Conservation (phyloP, 2,797 vertebrate genomes). For the Macrochelys suwanniensis region DNA sequence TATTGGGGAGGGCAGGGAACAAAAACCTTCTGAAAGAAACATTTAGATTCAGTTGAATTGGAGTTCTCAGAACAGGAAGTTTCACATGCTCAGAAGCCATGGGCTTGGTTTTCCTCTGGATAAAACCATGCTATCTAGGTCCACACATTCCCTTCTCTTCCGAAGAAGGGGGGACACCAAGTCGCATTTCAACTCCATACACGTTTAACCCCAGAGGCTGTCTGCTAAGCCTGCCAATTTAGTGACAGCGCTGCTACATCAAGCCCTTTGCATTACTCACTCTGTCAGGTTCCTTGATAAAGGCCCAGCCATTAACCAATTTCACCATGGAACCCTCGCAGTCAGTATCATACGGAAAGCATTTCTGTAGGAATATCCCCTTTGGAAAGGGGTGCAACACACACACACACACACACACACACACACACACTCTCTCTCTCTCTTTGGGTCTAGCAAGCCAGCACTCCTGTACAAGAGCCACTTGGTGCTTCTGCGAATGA, state of each 20-base stretch:
- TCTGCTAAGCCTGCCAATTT: slow-evolving; percentile 21
- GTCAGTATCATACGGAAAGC: background rate
- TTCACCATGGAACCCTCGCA: background rate
- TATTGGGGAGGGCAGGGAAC: background rate
- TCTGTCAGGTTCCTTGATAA: background rate
- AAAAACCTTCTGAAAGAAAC: background rate
- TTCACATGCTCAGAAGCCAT: no score
- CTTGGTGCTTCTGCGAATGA: slow-evolving; percentile 17
- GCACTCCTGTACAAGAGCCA: background rate
- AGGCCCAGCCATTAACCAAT: background rate
- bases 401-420: slow-evolving; percentile 12
- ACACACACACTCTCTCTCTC: background rate
- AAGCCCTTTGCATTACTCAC: background rate
- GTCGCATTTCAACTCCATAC: background rate
- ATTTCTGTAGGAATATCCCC: slow-evolving; percentile 65
- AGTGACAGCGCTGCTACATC: background rate
- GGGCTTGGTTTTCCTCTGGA: fast-evolving
- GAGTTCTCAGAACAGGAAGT: fast-evolving
- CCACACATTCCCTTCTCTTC: background rate
- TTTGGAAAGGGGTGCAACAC: slow-evolving; percentile 35
- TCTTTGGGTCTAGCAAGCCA: slow-evolving; percentile 11
- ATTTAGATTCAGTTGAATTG: background rate
- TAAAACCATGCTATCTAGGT: background rate
- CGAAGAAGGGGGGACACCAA: fast-evolving
- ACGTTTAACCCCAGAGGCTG: fast-evolving